Conservation (phyloP, 2,113 vertebrate genomes). For the Oophaga pumilio region DNA sequence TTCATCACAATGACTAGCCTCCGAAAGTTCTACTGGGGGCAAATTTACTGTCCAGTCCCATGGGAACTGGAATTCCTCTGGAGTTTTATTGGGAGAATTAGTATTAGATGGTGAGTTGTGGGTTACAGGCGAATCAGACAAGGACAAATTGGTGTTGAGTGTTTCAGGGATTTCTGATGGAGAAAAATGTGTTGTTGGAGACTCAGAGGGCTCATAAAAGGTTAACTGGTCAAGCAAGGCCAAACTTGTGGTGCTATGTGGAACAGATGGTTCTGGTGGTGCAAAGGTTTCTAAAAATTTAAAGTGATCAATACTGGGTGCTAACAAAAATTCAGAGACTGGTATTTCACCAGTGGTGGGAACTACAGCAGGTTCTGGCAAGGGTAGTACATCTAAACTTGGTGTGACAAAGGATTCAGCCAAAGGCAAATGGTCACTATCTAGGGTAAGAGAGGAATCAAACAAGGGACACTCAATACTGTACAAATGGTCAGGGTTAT, state of each 20-base stretch:
- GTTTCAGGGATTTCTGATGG: not conserved
- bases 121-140: not conserved
- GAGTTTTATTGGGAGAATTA: not conserved
- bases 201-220: not conserved
- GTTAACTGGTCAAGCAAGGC: not conserved
- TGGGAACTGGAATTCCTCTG: conserved; percentile 4
- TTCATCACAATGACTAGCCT: not conserved
- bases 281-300: not conserved
- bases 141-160: not conserved
- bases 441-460: not conserved
- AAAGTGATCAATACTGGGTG: not conserved
- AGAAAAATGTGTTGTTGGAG: not conserved
- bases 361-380: not conserved
- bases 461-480: not conserved
- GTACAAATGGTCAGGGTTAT: not conserved
- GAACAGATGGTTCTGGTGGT: not conserved
- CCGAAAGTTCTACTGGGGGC: not conserved
- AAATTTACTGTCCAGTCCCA: conserved; percentile 35
- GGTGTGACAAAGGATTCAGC: not conserved
- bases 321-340: not conserved
- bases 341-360: not conserved
- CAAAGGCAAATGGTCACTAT: not conserved
- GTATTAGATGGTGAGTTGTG: not conserved
- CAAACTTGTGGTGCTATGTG: not conserved
- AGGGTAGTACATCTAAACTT: not conserved